Percentiles rank a stretch among this genome's conserved stretches.
Evolutionary conservation across 2,888 invertebrate genomes (phyloP).

Genomic region (Tethea ocularis): DNA sequence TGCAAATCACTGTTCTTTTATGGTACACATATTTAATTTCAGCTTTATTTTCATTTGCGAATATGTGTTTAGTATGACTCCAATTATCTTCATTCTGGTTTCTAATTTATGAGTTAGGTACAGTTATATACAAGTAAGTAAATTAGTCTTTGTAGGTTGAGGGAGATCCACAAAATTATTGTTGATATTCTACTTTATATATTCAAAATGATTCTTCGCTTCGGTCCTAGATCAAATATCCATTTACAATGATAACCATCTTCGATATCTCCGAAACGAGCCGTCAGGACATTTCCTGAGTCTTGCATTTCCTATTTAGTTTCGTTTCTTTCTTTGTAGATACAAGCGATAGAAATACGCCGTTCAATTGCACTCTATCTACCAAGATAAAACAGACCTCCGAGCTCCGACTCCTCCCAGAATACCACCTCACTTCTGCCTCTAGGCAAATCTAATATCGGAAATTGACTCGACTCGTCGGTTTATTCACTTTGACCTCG

Average conservation of each 20-base stretch:
- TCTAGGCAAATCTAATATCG: slow-evolving; percentile 74
- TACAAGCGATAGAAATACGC: slow-evolving; percentile 26
- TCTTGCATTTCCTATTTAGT: slow-evolving; percentile 1
- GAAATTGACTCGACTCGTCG: slow-evolving; percentile 66
- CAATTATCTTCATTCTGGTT: too few relatives aligned
- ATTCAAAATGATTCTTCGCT: slow-evolving; percentile 18
- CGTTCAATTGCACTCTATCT: slow-evolving; percentile 31
- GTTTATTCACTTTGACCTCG: slow-evolving; percentile 70
- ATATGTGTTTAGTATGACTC: too few relatives aligned
- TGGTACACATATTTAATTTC: slow-evolving; percentile 22
- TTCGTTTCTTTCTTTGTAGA: neutral
- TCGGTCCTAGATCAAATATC: slow-evolving; percentile 16
- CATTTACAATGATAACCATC: neutral
- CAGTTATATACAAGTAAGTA: too few relatives aligned
- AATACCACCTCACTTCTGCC: slow-evolving; percentile 48
- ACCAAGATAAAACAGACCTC: slow-evolving; percentile 43
- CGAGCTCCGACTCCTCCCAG: slow-evolving; percentile 20
- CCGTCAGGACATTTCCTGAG: slow-evolving; percentile 2
- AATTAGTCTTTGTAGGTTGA: too few relatives aligned
- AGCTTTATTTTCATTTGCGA: slow-evolving; percentile 16
- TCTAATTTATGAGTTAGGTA: too few relatives aligned
- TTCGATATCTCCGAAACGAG: neutral
- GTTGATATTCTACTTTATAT: neutral
- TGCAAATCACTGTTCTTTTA: slow-evolving; percentile 31
- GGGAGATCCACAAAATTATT: too few relatives aligned